Evolutionary conservation across 2,113 vertebrate species (phyloP).

Genomic region (Tinamus guttatus): DNA sequence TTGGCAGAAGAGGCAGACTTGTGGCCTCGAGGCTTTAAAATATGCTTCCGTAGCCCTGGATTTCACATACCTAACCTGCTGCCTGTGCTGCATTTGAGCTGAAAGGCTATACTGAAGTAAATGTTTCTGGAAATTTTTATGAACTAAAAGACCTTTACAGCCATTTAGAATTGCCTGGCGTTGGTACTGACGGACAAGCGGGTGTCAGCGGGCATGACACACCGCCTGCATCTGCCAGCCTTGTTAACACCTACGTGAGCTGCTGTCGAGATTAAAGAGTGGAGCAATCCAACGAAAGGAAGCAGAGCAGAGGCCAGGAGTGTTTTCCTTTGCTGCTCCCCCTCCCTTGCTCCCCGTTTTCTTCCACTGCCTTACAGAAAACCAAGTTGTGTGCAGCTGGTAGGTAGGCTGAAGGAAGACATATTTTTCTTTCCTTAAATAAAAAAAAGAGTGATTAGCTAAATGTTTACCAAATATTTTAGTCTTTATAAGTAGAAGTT

Average conservation of each 20-base stretch:
- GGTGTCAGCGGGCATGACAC: conserved; percentile 3
- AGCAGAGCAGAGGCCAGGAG: background rate
- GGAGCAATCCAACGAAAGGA: background rate
- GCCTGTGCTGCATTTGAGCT: background rate
- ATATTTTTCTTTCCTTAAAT: background rate
- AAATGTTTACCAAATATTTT: background rate
- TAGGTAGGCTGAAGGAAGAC: background rate
- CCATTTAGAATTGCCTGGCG: conserved; percentile 28
- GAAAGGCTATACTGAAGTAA: conserved; percentile 24
- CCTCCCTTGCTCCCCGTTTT: background rate
- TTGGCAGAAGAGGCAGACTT: conserved; percentile 33
- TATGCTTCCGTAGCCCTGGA: conserved; percentile 34
- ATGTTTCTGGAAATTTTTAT: conserved; percentile 60
- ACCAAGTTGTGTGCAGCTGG: background rate
- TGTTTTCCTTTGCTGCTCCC: background rate
- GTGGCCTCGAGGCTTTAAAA: conserved; percentile 22
- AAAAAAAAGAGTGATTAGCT: background rate
- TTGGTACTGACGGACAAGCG: background rate
- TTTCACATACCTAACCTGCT: conserved; percentile 48
- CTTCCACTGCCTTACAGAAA: background rate
- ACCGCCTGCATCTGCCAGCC: background rate
- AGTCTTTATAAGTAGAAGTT: background rate
- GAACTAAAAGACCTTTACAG: conserved; percentile 25
- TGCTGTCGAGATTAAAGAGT: background rate
- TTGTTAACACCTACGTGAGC: background rate